phyloP scores from a whole-genome alignment of 2,113 vertebrate species.

The Halichoeres trimaculatus region DNA sequence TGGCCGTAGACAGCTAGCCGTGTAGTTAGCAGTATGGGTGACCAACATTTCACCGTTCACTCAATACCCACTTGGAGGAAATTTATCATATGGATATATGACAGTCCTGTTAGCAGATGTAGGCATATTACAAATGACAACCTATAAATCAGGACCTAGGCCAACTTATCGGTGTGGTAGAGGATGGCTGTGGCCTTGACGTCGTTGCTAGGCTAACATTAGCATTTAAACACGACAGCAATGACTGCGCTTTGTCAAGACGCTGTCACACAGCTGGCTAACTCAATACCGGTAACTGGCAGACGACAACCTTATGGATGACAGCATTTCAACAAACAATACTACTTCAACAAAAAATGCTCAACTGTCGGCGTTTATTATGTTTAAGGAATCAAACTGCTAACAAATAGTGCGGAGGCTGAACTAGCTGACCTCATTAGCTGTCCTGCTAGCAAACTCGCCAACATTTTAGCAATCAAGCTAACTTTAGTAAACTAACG shows the following conservation, averaged over 20 bases:
- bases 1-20: not conserved
- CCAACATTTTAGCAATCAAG: constrained; percentile 52
- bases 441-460: constrained; percentile 56
- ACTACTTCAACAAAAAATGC: not conserved
- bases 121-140: not conserved
- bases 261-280: constrained; percentile 43
- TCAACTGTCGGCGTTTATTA: not conserved
- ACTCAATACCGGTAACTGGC: not conserved
- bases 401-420: constrained; percentile 56
- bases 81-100: not conserved
- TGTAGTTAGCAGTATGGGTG: not conserved
- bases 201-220: constrained; percentile 66
- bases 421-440: constrained; percentile 72
- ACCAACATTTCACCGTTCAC: not conserved
- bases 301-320: constrained; percentile 5
- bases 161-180: constrained; percentile 48
- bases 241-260: constrained; percentile 76
- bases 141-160: constrained; percentile 17
- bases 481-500: constrained; percentile 64
- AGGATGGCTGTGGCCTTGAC: constrained; percentile 70
- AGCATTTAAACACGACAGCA: constrained; percentile 64
- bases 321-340: constrained; percentile 1
- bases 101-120: not conserved
- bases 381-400: constrained; percentile 1
- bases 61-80: rapidly evolving